phyloP scores from a whole-genome alignment of 2,797 vertebrate species.

The Alcedo atthis region DNA sequence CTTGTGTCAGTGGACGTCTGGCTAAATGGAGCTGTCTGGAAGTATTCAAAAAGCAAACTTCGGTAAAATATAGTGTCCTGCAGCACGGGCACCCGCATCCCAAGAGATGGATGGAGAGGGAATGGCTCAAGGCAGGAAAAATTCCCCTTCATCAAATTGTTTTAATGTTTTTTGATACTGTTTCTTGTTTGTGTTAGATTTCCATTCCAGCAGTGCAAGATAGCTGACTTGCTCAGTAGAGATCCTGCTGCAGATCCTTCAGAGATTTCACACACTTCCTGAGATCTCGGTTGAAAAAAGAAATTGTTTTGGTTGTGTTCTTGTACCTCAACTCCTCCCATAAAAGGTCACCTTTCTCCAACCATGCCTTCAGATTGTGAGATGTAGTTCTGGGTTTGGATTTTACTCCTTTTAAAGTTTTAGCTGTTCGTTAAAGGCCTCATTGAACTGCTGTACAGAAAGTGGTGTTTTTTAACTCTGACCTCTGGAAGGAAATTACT shows the following conservation, averaged over 20 bases:
- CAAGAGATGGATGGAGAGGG: not conserved
- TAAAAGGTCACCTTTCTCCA: not conserved
- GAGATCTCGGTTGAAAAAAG: not conserved
- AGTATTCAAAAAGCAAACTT: not conserved
- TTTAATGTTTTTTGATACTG: not conserved
- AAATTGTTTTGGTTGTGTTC: not conserved
- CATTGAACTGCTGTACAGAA: not conserved
- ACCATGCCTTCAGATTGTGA: not conserved
- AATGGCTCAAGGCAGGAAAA: fast-evolving
- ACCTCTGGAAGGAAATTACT: not conserved
- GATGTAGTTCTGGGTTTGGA: not conserved
- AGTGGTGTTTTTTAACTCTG: not conserved
- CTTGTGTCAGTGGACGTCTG: fast-evolving
- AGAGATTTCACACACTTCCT: not conserved
- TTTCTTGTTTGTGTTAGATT: not conserved
- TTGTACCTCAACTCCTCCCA: not conserved
- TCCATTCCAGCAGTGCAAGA: fast-evolving
- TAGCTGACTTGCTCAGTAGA: not conserved
- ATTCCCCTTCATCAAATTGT: not conserved
- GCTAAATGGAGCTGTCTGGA: not conserved
- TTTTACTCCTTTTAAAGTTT: not conserved
- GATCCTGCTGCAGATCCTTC: fast-evolving
- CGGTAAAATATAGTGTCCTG: not conserved
- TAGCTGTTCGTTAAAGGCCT: not conserved
- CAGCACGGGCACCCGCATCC: fast-evolving